Evolutionary conservation across 2,113 vertebrate genomes (phyloP), one percentile per base, ranked within the genome.

Genomic region (Trogon surrucura): DNA sequence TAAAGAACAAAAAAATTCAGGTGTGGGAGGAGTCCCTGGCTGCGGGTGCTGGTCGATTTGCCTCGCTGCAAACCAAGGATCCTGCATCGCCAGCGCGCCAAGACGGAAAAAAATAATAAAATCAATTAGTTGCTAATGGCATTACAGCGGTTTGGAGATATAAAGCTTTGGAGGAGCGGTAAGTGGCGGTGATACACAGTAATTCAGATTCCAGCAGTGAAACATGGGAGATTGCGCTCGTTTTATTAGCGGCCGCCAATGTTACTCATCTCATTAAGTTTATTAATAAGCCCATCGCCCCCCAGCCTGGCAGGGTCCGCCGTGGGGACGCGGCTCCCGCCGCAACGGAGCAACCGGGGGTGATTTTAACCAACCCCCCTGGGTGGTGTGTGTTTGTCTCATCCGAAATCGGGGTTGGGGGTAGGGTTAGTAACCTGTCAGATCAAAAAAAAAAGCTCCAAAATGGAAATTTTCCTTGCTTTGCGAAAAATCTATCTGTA

Each of bases 51-150:
- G 67, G 38, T 65, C 41, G 1, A n/a, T 89, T 75, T n/a, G 47
- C 67, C 62, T 80, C 10, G 2, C 82, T 10, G 69, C 79, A 54
- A 17, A 69, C 22, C 2, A 11, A 85, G 56, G 74, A n/a, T 60
- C 70, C 60, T 3, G 88, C 87, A 47, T 4, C 53, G 7, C 23
- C 13, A 4, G 20, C 88, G 58, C 10, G 3, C 91, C 78, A n/a
- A 54, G 66, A 85, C 57, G 41, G 13, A 41, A 41, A 41, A 41
- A 41, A 47, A 53, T 17, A 18, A 54, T 71, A 69, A 92, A 93
- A 95, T 91, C 85, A 89, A 87, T 95, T 84, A 93, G 45, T 5
- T 3, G 64, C 78, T 88, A 88, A 94, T 34, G 91, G 64, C 65
- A 56, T 75, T 30, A 58, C 48, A 15, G 81, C 20, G 7, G 23